These are phyloP conservation scores for Gephyroberyx darwinii DNA, from an alignment of 2,797 vertebrate genomes.

Conservation along the genomic window DNA sequence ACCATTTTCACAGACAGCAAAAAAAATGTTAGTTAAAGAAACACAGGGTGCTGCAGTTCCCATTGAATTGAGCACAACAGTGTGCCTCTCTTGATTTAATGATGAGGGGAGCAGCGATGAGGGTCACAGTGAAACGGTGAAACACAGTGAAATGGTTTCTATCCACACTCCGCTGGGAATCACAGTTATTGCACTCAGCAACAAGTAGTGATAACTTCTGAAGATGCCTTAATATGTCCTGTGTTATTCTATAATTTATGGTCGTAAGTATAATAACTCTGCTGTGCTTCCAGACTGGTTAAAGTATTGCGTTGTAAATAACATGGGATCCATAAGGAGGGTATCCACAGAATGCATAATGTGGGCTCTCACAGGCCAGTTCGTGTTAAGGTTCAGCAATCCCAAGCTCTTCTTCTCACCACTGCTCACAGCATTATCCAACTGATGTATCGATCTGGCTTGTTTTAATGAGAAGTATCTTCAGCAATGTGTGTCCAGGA, in stretches of 20 bases:
- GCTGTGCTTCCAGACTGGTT: constrained; percentile 1
- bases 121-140: background rate
- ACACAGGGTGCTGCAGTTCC: no score
- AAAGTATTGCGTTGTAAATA: constrained; percentile 2
- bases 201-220: constrained; percentile 9
- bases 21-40: no score
- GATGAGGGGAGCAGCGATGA: background rate
- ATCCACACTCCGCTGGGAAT: constrained; percentile 6
- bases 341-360: constrained; percentile 11
- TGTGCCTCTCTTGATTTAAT: constrained; percentile 11
- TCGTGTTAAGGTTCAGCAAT: background rate
- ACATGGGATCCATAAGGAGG: background rate
- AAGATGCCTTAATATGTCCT: background rate
- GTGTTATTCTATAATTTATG: constrained; percentile 11
- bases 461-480: constrained; percentile 1
- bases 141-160: background rate
- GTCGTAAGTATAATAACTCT: background rate
- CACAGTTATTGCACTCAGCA: constrained; percentile 5
- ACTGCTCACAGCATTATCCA: background rate
- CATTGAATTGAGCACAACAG: background rate
- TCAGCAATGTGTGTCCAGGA: constrained; percentile 9
- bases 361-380: constrained; percentile 1
- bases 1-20: no score
- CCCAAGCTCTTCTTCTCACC: background rate
- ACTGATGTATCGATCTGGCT: background rate